A percentile compares a stretch with the other conserved stretches of the same genome.
Conservation (phyloP, 2,113 vertebrate genomes). For the Macquaria australasica region DNA sequence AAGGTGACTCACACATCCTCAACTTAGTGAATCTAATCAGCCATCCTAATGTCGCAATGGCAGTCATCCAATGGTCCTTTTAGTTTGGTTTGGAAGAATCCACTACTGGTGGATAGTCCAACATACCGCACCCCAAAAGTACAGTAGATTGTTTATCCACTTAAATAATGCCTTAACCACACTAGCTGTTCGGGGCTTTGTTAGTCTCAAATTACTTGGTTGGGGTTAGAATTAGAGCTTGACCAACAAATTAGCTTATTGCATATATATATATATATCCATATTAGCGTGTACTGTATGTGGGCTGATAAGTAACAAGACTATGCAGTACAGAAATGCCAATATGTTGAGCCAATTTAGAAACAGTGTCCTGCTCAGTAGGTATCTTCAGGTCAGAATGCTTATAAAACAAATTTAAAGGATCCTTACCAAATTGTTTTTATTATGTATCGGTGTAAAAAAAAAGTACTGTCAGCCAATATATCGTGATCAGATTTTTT, state of each 20-base stretch:
- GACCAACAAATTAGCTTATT: neutral
- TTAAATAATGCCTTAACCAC: neutral
- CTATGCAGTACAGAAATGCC: neutral
- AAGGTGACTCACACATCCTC: conserved; percentile 59
- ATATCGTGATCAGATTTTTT: too few relatives aligned
- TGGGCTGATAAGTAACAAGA: neutral
- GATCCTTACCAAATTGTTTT: neutral
- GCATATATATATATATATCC: neutral
- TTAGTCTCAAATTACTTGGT: neutral
- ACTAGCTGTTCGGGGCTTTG: neutral
- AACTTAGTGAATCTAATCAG: conserved; percentile 51
- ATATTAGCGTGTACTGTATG: neutral
- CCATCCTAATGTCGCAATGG: conserved; percentile 18
- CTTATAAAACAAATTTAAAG: neutral
- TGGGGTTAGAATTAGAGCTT: neutral
- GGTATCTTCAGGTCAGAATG: neutral
- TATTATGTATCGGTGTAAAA: neutral
- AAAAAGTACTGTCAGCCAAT: too few relatives aligned
- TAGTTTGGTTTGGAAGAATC: conserved; percentile 47
- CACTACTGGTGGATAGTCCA: conserved; percentile 16
- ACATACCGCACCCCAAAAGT: neutral
- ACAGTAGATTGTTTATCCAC: neutral
- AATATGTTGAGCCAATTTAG: neutral
- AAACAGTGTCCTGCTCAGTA: neutral
- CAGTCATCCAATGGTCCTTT: conserved; percentile 33